Evolutionary conservation across 2,113 vertebrate species (phyloP).

Genomic region (Gorsachius goisagi): DNA sequence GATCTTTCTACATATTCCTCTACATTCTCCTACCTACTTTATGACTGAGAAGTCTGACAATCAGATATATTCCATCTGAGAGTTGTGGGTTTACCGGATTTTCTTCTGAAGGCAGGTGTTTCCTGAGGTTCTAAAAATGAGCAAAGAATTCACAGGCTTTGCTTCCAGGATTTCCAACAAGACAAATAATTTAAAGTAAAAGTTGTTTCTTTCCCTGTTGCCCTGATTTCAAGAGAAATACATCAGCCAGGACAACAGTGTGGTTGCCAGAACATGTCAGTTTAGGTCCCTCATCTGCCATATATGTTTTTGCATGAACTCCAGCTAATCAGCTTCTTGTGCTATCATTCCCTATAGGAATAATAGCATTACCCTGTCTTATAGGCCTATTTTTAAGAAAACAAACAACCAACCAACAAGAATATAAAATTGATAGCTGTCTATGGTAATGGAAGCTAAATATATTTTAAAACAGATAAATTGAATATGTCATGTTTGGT

Average conservation of each 20-base stretch:
- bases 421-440: neutral
- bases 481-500: neutral
- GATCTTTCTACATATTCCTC: neutral
- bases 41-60: neutral
- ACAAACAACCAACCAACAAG: neutral
- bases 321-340: neutral
- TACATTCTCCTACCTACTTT: neutral
- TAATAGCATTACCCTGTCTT: neutral
- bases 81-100: neutral
- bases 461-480: neutral
- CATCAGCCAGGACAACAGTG: neutral
- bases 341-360: neutral
- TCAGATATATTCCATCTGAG: neutral
- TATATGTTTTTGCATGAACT: neutral
- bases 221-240: neutral
- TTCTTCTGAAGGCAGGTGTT: constrained; percentile 18
- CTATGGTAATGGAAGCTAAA: neutral
- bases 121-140: neutral
- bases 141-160: neutral
- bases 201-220: neutral
- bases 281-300: neutral
- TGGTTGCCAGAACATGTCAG: neutral
- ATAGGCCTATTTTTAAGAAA: neutral
- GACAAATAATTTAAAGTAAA: neutral
- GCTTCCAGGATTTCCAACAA: neutral